Base-by-base conservation (phyloP, 2,797 vertebrate genomes). In the Botia almorhae region DNA sequence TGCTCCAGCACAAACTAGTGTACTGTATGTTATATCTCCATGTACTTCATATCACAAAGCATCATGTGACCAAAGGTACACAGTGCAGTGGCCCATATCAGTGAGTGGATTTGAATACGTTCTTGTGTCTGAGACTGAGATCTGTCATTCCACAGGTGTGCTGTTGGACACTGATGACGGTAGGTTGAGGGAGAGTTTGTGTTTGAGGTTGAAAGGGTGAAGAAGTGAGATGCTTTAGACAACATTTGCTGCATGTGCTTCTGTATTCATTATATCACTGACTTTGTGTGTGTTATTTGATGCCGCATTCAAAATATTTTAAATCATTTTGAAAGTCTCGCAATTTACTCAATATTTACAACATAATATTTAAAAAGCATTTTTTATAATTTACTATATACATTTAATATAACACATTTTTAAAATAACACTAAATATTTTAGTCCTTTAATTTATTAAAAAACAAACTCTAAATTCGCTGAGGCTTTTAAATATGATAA, bases 131-230 rank as follows among this genome's bases (percentile, higher is more conserved):
- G 87, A 87, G 84, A 92, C 89, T 92, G 88, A 90, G 88, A 77
- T 92, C 71, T 94, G 74, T 88, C 93, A 63, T 93, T 89, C 88
- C 91, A 87, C 94, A 95, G 94, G 94, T 93, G 85, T 94, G 88
- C 90, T 95, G 88, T 88, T 94, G 90, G 93, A 94, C 85, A 91
- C 91, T 83, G 90, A 92, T 85, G 90, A 91, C 65, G 94, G 94
- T 95, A 94, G 84, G 94, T 84, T 10, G 48, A 69, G 74, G 55
- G 69, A 19, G 63, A 33, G 13, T 3, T 11, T 26, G 17, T 12
- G 19, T 46, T 7, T 70, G 56, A 64, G 61, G 21, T 39, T 82
- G 69, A 78, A 76, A 77, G 29, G 64, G 3, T 67, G n/a, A 0
- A 11, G 16, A 11, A 61, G 12, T 61, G 7, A 73, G 29, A 75